Conservation (phyloP, 2,888 invertebrate genomes). For the Epinotia brunnichana region DNA sequence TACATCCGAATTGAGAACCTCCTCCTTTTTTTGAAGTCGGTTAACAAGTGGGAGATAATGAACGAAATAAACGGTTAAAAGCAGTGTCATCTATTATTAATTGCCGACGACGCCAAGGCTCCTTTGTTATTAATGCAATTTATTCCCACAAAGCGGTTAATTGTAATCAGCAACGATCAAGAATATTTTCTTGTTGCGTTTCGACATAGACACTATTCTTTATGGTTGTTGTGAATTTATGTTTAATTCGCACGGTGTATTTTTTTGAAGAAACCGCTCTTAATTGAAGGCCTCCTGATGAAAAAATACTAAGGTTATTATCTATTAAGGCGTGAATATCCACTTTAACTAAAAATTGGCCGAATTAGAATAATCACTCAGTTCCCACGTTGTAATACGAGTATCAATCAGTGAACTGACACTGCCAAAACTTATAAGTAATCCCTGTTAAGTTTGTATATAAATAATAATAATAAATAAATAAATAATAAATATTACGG, state of each 20-base stretch:
- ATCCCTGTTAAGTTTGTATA: not conserved
- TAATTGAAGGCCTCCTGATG: constrained; percentile 26
- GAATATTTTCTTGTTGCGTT: constrained; percentile 67
- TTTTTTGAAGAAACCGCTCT: constrained; percentile 37
- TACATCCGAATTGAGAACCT: too few species aligned
- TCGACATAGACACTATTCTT: constrained; percentile 60
- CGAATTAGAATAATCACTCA: not conserved
- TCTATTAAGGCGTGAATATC: not conserved
- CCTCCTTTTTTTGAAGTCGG: too few species aligned
- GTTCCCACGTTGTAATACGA: not conserved
- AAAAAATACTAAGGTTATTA: constrained; percentile 12
- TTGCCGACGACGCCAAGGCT: constrained; percentile 61
- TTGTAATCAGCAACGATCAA: constrained; percentile 71
- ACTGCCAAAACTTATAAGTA: not conserved
- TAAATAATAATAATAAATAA: too few species aligned
- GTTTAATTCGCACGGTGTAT: constrained; percentile 48
- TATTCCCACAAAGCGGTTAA: constrained; percentile 75
- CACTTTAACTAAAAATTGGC: not conserved
- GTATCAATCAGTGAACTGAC: too few species aligned
- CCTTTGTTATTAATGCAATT: constrained; percentile 74
- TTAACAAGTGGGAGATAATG: constrained; percentile 4
- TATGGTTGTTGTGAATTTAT: constrained; percentile 43
- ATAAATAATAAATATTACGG: too few species aligned
- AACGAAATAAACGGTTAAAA: constrained; percentile 22
- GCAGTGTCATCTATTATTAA: constrained; percentile 63